Evolutionary conservation across 2,113 vertebrate genomes (phyloP).

Genomic region (Callopanchax toddi): DNA sequence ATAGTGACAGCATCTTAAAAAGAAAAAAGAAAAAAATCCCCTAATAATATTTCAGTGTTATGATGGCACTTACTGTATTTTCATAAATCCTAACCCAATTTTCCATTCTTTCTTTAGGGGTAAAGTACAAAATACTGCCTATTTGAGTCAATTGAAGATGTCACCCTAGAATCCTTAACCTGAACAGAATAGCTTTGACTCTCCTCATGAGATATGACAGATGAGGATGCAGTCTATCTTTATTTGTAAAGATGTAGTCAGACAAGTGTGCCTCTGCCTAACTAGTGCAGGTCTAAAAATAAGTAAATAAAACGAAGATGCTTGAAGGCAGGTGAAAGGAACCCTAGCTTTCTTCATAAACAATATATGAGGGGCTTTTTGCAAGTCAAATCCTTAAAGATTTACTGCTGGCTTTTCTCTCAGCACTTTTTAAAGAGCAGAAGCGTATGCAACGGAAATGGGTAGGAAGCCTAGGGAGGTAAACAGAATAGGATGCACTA

Average conservation of each 20-base stretch:
- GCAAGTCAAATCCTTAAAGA: conserved; percentile 93
- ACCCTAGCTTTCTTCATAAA: conserved; percentile 88
- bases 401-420: conserved; percentile 65
- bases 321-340: conserved; percentile 78
- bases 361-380: conserved; percentile 98
- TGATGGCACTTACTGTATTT: conserved; percentile 89
- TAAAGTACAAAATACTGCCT: conserved; percentile 85
- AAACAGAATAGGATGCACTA: conserved; percentile 69
- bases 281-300: conserved; percentile 89
- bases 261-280: conserved; percentile 90
- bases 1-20: conserved; percentile 92
- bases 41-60: conserved; percentile 82
- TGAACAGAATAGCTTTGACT: conserved; percentile 97
- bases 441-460: conserved; percentile 56
- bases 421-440: conserved; percentile 70
- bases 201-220: conserved; percentile 96
- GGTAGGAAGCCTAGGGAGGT: conserved; percentile 41
- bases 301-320: conserved; percentile 93
- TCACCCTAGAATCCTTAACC: conserved; percentile 96
- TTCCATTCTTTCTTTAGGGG: conserved; percentile 82
- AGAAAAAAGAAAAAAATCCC: too few species aligned
- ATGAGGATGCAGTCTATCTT: conserved; percentile 93
- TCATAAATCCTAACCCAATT: conserved; percentile 73
- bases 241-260: conserved; percentile 93
- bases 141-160: conserved; percentile 97